Base-by-base conservation (phyloP, 2,797 vertebrate species). In the Rhincodon typus region DNA sequence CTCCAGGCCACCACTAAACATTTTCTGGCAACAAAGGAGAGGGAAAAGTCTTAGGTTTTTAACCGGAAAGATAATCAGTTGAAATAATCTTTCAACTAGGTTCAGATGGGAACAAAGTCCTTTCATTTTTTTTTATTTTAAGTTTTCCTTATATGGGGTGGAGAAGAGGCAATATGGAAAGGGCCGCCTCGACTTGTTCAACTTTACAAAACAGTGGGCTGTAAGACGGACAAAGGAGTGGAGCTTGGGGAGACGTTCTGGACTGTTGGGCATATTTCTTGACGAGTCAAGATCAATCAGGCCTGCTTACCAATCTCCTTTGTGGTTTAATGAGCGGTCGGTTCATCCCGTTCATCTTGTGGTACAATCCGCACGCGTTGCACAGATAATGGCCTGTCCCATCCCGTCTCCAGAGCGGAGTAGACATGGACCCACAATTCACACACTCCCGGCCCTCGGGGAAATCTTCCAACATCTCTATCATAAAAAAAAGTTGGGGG, bases 311-410 rank as follows among this genome's bases (percentile, higher is more conserved):
- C 98, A 99, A 98, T 91, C 99, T 98, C 97, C 99, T 99, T 98
- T 99, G 99, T 0, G 99, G 99, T 96, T 99, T 99, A 96, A 99
- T 98, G 30, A 99, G 98, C 0, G 99, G 99, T 96, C 99, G 97
- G 98, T 99, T 99, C 97, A 99, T 98, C 84, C 99, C 99, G 86
- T 99, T 99, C 98, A 99, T 99, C 97, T 99, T 99, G 98, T 99
- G 99, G 97, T 99, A 99, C 84, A 99, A 98, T 87, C 99, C 99
- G n/a, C 99, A 99, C 94, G 99, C 99, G 90, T 99, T 99, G 96
- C 99, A 99, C 96, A 99, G 98, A 97, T 99, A 99, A 97, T 99
- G 99, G 1, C 99, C 99, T 0, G 99, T 99, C 7, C 99, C 99
- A 1, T 99, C 99, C 2, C 99, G 97, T 96, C 99, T 98, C 99